Evolutionary conservation across 2,888 invertebrate species (phyloP), one percentile per base, ranked within the genome.

Genomic region (Nomada lathburiana): DNA sequence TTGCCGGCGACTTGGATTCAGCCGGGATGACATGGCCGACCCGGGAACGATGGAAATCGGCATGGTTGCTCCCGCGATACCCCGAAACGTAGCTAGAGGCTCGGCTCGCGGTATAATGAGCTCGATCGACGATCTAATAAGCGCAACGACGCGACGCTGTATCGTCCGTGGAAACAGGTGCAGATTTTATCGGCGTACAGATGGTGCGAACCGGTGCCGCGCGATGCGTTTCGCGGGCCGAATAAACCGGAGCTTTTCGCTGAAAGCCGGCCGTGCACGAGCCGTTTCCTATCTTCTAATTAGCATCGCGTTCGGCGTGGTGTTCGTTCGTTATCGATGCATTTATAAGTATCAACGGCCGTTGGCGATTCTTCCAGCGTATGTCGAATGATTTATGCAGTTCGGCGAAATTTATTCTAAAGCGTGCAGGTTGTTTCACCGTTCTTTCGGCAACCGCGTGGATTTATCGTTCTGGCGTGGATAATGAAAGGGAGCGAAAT

Each of bases 81-180:
- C 57, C 71, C 57, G 73, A 73, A 76, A 82, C 76, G 78, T 64
- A 75, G 84, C 84, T 78, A n/a, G 18, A 29, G 9, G 81, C 60
- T 70, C 44, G 42, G 16, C 53, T 68, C 77, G 67, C 72, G 76
- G 76, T 75, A 74, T 86, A 87, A 88, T 76, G 81, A 88, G 68
- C 78, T 71, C 82, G 87, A 86, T 87, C 88, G 80, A 36, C 86
- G 77, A 87, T 88, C 84, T 84, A 88, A 86, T 88, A 85, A 88
- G 80, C 65, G 82, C 80, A 81, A 83, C 77, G 84, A 77, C 82
- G 74, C 77, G 84, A 77, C 82, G 76, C 69, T 53, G 62, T 73
- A 80, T 79, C 79, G 78, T 80, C 59, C 75, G 70, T 50, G 83
- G 69, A 87, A 87, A 88, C 87, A 85, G 84, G 83, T 83, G 87